Conservation (phyloP, 2,888 invertebrate species). For the Pandemis corylana region DNA sequence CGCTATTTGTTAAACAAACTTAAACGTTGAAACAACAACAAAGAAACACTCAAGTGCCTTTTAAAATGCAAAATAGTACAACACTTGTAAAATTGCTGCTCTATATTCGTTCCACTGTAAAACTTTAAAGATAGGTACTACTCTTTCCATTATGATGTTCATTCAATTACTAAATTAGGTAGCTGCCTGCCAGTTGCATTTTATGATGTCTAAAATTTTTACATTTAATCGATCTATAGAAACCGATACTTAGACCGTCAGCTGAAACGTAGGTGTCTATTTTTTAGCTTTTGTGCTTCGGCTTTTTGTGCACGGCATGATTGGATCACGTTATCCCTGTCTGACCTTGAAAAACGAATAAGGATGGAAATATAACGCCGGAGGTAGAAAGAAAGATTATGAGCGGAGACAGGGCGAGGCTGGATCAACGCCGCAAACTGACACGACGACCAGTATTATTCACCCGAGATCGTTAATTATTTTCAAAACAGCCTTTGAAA, state of each 20-base stretch:
- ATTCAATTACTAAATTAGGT: not conserved
- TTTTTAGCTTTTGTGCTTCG: not conserved
- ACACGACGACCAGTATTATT: constrained; percentile 51
- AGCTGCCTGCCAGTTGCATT: not conserved
- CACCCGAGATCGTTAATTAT: constrained; percentile 75
- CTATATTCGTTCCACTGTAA: not conserved
- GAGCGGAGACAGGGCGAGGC: constrained; percentile 8
- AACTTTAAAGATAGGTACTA: not conserved
- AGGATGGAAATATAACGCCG: constrained; percentile 10
- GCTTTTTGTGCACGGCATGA: not conserved
- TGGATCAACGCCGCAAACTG: constrained; percentile 47
- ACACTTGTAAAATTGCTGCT: constrained; percentile 11
- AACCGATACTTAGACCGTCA: not conserved
- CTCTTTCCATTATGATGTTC: not conserved
- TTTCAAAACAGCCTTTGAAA: constrained; percentile 77
- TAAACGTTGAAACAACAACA: constrained; percentile 13
- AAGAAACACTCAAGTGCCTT: constrained; percentile 18
- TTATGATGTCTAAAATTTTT: not conserved
- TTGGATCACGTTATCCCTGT: not conserved
- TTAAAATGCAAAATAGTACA: constrained; percentile 15
- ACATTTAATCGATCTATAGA: not conserved
- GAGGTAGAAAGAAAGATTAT: constrained; percentile 15
- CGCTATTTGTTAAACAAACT: constrained; percentile 19
- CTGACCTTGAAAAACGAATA: not conserved
- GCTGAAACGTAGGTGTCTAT: not conserved